Conservation (phyloP, 2,113 vertebrate genomes). For the Aptenodytes forsteri region DNA sequence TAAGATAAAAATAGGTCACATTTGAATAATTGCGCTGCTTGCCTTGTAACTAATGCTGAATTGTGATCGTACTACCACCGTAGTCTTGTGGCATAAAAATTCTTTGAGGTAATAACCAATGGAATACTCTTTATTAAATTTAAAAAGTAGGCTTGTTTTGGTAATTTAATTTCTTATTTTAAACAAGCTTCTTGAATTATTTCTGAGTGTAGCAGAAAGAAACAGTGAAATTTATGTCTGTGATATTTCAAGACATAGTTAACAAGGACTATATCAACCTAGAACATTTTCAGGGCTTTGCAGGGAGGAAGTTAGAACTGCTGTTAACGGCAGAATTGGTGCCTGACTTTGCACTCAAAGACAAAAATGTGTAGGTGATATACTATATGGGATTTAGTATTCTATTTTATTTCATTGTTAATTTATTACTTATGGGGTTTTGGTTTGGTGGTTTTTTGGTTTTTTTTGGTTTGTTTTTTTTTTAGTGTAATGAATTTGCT, state of each 20-base stretch:
- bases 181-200: neutral
- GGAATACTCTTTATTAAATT: neutral
- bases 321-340: neutral
- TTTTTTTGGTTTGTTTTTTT: neutral
- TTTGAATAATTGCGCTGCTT: slow-evolving; percentile 33
- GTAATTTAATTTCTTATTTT: neutral
- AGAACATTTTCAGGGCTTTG: neutral
- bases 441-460: neutral
- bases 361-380: neutral
- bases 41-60: neutral
- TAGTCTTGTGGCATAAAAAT: slow-evolving; percentile 19
- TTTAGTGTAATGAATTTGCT: neutral
- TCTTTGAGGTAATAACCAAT: neutral
- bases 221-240: neutral
- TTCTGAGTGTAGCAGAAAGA: neutral
- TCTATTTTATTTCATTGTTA: neutral
- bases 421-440: neutral
- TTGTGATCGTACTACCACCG: neutral
- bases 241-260: neutral
- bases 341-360: neutral
- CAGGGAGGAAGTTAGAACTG: neutral
- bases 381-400: neutral
- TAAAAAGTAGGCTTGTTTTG: neutral
- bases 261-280: neutral
- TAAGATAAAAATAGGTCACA: slow-evolving; percentile 42